phyloP scores from a whole-genome alignment of 2,113 vertebrate genomes.

The Globicephala melas region DNA sequence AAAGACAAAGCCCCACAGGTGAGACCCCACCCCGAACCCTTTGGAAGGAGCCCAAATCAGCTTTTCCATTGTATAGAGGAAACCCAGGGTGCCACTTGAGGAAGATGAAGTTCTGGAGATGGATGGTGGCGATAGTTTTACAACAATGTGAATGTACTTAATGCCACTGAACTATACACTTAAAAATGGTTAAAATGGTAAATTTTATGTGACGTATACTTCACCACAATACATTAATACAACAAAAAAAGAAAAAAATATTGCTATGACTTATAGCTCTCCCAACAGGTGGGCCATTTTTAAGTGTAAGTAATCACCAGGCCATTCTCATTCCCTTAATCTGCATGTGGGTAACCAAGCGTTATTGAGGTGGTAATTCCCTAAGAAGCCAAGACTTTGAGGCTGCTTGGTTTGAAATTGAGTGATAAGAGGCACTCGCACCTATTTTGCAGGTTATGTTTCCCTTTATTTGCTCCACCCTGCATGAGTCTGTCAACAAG shows the following conservation, averaged over 20 bases:
- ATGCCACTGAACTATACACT: too few relatives aligned
- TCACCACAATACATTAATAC: not conserved
- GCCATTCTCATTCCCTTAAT: too few relatives aligned
- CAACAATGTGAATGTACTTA: not conserved
- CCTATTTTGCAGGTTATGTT: not conserved
- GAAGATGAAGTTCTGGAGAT: not conserved
- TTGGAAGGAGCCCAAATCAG: not conserved
- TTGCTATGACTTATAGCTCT: not conserved
- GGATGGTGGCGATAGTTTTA: not conserved
- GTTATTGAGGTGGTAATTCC: too few relatives aligned
- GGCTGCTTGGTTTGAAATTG: not conserved
- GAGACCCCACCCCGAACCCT: not conserved
- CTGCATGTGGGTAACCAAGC: too few relatives aligned
- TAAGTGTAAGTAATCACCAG: too few relatives aligned
- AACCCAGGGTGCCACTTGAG: fast-evolving
- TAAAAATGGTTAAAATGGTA: not conserved
- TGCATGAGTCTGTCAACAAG: not conserved
- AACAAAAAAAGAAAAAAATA: not conserved
- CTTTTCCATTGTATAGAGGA: not conserved
- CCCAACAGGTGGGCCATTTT: not conserved
- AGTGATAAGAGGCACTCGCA: fast-evolving
- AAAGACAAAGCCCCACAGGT: not conserved
- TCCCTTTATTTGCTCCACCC: too few relatives aligned
- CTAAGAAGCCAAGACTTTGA: not conserved
- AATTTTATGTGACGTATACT: not conserved